phyloP scores from a whole-genome alignment of 23 tunicate genomes.

The Halocynthia roretzi region DNA sequence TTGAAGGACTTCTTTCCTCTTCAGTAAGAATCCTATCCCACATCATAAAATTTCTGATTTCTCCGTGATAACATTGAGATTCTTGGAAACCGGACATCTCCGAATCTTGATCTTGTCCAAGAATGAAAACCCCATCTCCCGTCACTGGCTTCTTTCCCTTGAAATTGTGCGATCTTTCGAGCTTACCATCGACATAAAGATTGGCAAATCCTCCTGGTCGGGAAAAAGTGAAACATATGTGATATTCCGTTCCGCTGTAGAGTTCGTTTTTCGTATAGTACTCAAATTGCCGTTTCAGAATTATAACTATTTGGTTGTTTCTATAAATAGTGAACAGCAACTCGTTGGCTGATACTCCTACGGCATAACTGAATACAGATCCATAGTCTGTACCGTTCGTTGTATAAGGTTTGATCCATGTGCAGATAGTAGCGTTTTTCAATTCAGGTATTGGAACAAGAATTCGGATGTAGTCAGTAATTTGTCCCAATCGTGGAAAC shows the following conservation, averaged over 20 bases:
- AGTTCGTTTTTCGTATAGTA: no score
- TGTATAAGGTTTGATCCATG: no score
- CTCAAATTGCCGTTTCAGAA: no score
- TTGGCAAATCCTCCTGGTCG: neutral
- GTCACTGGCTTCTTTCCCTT: neutral
- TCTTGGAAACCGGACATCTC: neutral
- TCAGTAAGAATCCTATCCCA: neutral
- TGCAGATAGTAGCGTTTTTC: no score
- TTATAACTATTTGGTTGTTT: no score
- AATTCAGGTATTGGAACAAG: no score
- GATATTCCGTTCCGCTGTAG: neutral
- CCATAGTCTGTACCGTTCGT: no score
- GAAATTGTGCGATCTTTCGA: neutral
- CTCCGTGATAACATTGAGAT: neutral
- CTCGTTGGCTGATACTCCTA: no score
- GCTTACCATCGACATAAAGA: neutral
- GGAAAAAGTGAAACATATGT: neutral
- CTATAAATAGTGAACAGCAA: no score
- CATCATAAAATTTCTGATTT: neutral
- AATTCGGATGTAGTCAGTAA: no score
- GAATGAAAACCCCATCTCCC: neutral
- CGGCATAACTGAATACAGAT: no score
- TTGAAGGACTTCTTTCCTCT: neutral
- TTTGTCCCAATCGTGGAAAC: no score
- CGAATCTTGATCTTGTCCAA: neutral